Evolutionary conservation across 2,113 vertebrate genomes (phyloP), one percentile per base, ranked within the genome.

Genomic region (Sturnira hondurensis): DNA sequence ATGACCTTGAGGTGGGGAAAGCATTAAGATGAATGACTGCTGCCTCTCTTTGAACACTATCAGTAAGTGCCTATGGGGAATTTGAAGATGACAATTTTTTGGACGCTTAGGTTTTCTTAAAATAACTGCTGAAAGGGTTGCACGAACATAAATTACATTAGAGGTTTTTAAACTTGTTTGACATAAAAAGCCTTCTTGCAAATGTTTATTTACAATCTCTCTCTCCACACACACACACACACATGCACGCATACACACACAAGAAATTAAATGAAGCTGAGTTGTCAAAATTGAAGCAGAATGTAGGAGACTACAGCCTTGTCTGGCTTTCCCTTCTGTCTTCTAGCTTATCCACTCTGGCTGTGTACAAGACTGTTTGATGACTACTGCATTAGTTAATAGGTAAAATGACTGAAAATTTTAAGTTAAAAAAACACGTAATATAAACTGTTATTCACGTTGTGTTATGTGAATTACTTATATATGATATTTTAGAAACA

Each of bases 401-500:
- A 58, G 4, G 13, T 86, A 63, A 93, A 74, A 52, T 41, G 38
- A 22, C 28, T 45, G 22, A 77, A 93, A 78, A 90, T 1, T 74
- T 89, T 67, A 86, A 58, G 41, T 56, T 52, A 52, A 58, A 82
- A 87, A 78, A 83, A 36, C 12, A 74, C 4, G 93, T 7, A 77
- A 38, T 36, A 58, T 50, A 95, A 94, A 91, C 68, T 67, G 68
- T 41, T 50, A 73, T 86, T 93, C n/a, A 15, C 7, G 88, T 38
- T 88, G 77, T 15, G 65, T 43, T 86, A 52, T 13, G 70, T 70
- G 22, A 92, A 52, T 12, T 77, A 95, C 12, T 80, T 77, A 67
- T 5, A 54, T 92, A 7, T 47, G 81, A 76, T 12, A 84, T 76
- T 93, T 85, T 89, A 90, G 58, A 95, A 95, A 95, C 5, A 84